Base-by-base conservation (phyloP, 2,797 vertebrate genomes). In the Siniperca scherzeri region DNA sequence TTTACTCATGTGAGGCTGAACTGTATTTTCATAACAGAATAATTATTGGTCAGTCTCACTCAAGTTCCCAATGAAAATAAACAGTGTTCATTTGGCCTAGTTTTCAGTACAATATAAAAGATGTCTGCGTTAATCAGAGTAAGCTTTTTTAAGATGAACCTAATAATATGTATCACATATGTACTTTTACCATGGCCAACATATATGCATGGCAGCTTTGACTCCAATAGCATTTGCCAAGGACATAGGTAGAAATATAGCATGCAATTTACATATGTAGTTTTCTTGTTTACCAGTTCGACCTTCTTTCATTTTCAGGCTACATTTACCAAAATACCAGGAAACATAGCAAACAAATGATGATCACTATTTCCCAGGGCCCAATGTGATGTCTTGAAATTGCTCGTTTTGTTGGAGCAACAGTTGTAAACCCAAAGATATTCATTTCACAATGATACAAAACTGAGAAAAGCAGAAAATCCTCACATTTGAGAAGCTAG, bases 1-100 rank as follows among this genome's bases (percentile, higher is more conserved):
- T 72, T 60, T 40, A 38, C 27, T 68, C 27, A 33, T 53, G 16
- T 52, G 59, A 70, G 30, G 69, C 36, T 65, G 56, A 65, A 36
- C 40, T 62, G 16, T 66, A 67, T 83, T 78, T 72, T 62, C 70
- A 71, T 52, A 60, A 44, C 48, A 77, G 9, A 66, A 12, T 40
- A 46, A 14, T 69, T 73, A 9, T 25, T 50, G 52, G 6, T 13
- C 38, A 17, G 6, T 64, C 62, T 64, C 62, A 50, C 33, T 71
- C n/a, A 59, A 14, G 12, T 61, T 44, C 40, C 2, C 19, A 36
- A 5, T 40, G 13, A 30, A 59, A 66, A 73, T 59, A 48, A 72
- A 42, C 50, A 55, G 14, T 38, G 46, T 64, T 80, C 8, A 44
- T 60, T 61, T 36, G 0, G 9, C n/a, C n/a, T 27, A 2, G 42